Percentiles rank a stretch among this genome's conserved stretches.
These are phyloP conservation scores for Caradrina clavipalpis DNA, from an alignment of 2,888 invertebrate species.

Conservation along the genomic window DNA sequence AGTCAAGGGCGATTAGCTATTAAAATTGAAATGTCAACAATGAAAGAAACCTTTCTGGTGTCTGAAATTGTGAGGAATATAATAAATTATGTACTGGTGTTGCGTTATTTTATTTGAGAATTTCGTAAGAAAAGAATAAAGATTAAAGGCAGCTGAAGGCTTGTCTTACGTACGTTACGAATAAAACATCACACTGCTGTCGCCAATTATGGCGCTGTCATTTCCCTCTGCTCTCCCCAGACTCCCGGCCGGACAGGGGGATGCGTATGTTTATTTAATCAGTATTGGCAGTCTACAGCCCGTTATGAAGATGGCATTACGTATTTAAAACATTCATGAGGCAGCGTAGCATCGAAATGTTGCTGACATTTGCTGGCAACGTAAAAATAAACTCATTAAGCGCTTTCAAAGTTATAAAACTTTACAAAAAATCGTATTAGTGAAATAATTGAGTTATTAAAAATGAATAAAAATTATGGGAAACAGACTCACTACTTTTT, in stretches of 20 bases:
- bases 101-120: slow-evolving; percentile 6
- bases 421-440: too few species aligned
- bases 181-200: slow-evolving; percentile 18
- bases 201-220: slow-evolving; percentile 35
- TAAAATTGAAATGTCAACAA: slow-evolving; percentile 7
- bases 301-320: slow-evolving; percentile 15
- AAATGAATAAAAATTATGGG: too few species aligned
- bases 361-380: neutral
- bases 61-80: neutral
- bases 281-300: slow-evolving; percentile 21
- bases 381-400: neutral
- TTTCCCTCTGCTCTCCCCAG: slow-evolving; percentile 22
- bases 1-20: slow-evolving; percentile 3
- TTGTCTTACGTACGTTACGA: neutral
- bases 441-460: too few species aligned
- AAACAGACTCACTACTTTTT: too few species aligned
- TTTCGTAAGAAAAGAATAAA: slow-evolving; percentile 3
- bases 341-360: slow-evolving; percentile 5
- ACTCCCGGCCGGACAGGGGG: slow-evolving; percentile 3
- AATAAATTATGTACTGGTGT: neutral
- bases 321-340: slow-evolving; percentile 4
- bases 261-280: slow-evolving; percentile 16
- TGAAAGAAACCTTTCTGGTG: neutral
- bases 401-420: too few species aligned
- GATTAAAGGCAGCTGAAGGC: neutral